Evolutionary conservation across 2,113 vertebrate species (phyloP).

Genomic region (Amblyopsis rosae): DNA sequence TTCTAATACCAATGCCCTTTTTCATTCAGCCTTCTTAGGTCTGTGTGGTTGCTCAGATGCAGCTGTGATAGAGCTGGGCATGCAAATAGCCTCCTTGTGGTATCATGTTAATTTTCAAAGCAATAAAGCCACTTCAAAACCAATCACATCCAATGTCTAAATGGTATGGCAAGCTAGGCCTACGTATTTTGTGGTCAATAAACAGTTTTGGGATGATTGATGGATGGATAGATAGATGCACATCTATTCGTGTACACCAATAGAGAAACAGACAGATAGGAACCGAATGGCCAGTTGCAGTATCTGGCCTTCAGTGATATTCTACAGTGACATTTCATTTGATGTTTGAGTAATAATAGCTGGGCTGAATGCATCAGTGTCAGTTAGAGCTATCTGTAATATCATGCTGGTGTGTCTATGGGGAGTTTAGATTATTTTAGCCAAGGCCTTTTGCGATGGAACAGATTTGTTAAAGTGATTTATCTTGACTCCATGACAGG

Average conservation of each 20-base stretch:
- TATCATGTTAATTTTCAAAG: constrained; percentile 16
- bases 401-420: constrained; percentile 17
- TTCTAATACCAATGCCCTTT: constrained; percentile 59
- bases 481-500: constrained; percentile 20
- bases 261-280: neutral
- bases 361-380: constrained; percentile 56
- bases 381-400: constrained; percentile 31
- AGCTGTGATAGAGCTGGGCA: constrained; percentile 40
- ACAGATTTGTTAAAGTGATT: constrained; percentile 37
- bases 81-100: constrained; percentile 1
- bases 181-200: neutral
- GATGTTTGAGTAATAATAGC: constrained; percentile 46
- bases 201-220: neutral
- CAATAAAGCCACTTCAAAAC: constrained; percentile 13
- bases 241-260: neutral
- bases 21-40: constrained; percentile 47
- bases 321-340: constrained; percentile 32
- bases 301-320: constrained; percentile 27
- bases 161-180: neutral
- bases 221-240: neutral
- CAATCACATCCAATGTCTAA: neutral
- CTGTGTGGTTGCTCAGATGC: constrained; percentile 44
- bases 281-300: neutral
- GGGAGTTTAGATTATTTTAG: constrained; percentile 41
- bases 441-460: constrained; percentile 17